Percentiles rank a stretch among this genome's conserved stretches.
These are phyloP conservation scores for Alfaro cultratus DNA, from an alignment of 2,797 vertebrate genomes.

Conservation along the genomic window DNA sequence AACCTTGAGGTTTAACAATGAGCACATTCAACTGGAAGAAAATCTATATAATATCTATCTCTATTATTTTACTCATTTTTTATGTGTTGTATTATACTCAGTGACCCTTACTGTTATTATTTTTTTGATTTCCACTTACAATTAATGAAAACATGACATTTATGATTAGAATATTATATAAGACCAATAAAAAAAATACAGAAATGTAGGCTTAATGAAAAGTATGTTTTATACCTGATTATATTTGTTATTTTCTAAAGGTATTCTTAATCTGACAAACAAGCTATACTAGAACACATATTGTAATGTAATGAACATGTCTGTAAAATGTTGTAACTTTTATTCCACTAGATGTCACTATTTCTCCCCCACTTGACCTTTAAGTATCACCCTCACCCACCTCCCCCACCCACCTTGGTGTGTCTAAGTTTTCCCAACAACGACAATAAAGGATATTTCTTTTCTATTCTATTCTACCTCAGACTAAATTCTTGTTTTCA, in stretches of 20 bases:
- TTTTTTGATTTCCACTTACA: neutral
- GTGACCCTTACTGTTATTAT: neutral
- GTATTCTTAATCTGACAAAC: neutral
- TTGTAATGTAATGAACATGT: neutral
- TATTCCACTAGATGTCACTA: neutral
- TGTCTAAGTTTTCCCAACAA: neutral
- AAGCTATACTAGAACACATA: neutral
- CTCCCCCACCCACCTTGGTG: too few species aligned
- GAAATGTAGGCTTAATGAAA: neutral
- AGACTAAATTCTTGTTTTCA: slow-evolving; percentile 4
- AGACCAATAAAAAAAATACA: neutral
- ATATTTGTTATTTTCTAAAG: neutral
- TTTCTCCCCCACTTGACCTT: neutral
- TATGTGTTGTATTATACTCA: neutral
- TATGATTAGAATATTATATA: neutral
- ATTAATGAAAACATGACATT: neutral
- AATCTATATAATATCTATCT: neutral
- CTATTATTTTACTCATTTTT: neutral
- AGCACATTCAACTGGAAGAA: neutral
- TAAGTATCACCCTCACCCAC: neutral
- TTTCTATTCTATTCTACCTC: neutral
- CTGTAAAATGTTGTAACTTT: neutral
- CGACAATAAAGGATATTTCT: neutral
- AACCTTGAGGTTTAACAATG: neutral
- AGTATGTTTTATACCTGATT: neutral